A percentile compares a stretch with the other conserved stretches of the same genome.
Conservation (phyloP, 2,113 vertebrate species). For the Ibidorhyncha struthersii region DNA sequence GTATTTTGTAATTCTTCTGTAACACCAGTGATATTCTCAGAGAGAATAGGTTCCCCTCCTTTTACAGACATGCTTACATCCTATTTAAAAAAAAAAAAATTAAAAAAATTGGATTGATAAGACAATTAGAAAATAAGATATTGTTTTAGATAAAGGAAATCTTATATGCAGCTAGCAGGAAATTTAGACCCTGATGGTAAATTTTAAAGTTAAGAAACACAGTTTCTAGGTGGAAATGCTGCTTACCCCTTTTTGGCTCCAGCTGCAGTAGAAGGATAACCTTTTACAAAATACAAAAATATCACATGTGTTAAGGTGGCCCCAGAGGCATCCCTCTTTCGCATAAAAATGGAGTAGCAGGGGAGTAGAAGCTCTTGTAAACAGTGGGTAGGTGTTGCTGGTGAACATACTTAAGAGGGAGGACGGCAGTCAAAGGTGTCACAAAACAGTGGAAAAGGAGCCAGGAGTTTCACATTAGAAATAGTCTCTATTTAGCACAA, state of each 20-base stretch:
- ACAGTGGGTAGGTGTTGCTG: background rate
- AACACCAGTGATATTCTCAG: background rate
- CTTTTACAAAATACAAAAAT: background rate
- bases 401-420: background rate
- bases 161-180: background rate
- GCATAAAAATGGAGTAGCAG: background rate
- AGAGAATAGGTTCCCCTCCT: background rate
- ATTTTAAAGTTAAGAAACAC: background rate
- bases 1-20: background rate
- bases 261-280: background rate
- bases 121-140: background rate
- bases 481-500: background rate
- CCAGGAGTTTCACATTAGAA: background rate
- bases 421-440: background rate
- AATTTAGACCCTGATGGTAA: background rate
- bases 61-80: background rate
- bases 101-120: background rate
- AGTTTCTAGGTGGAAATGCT: background rate
- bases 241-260: background rate
- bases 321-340: background rate
- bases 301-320: background rate
- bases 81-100: accelerated
- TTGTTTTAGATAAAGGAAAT: background rate
- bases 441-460: background rate
- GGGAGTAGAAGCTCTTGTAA: background rate